A percentile compares a stretch with the other conserved stretches of the same genome.
These are phyloP conservation scores for Sebastes flavidus DNA, from an alignment of 2,797 vertebrate species.

Conservation along the genomic window DNA sequence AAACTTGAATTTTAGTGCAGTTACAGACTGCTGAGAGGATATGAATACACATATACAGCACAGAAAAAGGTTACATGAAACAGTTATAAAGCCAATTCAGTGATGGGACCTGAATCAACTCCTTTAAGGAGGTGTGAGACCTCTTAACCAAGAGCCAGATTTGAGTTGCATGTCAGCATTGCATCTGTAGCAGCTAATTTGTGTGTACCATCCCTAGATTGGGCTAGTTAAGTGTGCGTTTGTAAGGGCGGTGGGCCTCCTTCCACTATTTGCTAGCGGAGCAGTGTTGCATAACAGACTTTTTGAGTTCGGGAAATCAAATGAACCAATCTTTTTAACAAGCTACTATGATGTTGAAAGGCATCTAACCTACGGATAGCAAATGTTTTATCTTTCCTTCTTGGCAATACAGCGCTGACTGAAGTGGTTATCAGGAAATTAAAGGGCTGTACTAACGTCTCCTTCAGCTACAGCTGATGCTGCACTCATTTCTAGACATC, in stretches of 20 bases:
- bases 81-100: background rate
- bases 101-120: background rate
- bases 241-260: background rate
- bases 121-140: background rate
- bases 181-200: background rate
- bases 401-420: background rate
- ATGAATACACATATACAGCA: background rate
- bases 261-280: background rate
- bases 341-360: background rate
- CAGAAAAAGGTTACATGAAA: background rate
- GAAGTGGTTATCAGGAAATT: background rate
- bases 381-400: background rate
- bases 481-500: background rate
- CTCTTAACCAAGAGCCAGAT: background rate
- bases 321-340: background rate
- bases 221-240: constrained; percentile 1
- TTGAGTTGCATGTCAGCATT: constrained; percentile 9
- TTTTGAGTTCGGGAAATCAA: background rate
- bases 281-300: constrained; percentile 2
- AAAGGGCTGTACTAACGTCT: background rate
- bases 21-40: background rate
- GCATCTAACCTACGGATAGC: background rate
- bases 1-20: background rate
- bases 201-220: background rate
- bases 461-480: background rate